phyloP scores from a whole-genome alignment of 2,797 vertebrate species.

The Channa striata region DNA sequence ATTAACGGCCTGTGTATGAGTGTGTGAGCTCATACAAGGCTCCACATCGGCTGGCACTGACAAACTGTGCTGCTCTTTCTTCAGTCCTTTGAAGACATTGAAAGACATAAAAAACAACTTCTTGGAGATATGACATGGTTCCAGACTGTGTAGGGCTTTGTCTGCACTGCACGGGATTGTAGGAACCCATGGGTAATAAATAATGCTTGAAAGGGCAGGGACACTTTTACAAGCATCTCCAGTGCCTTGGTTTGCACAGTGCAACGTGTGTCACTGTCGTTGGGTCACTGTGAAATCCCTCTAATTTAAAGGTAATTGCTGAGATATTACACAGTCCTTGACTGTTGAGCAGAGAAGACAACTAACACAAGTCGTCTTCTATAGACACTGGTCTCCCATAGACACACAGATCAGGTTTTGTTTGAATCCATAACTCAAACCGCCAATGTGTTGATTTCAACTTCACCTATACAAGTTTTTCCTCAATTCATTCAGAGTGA shows the following conservation, averaged over 20 bases:
- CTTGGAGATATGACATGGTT: neutral
- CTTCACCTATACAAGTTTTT: conserved; percentile 17
- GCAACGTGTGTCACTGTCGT: conserved; percentile 29
- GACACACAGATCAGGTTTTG: conserved; percentile 2
- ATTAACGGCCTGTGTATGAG: conserved; percentile 32
- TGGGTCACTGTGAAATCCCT: conserved; percentile 18
- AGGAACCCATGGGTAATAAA: conserved; percentile 11
- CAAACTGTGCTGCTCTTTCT: conserved; percentile 19
- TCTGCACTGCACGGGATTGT: neutral
- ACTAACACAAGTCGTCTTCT: neutral
- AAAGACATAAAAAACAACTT: neutral
- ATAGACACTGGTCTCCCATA: conserved; percentile 9
- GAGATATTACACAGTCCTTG: neutral
- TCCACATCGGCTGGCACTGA: conserved; percentile 18
- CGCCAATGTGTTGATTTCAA: conserved; percentile 2
- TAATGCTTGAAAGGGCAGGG: conserved; percentile 23
- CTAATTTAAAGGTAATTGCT: conserved; percentile 33
- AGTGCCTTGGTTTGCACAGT: conserved; percentile 26
- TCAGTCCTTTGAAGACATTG: conserved; percentile 25
- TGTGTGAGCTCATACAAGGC: too few species aligned
- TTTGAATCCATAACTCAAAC: neutral
- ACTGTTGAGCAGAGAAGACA: conserved; percentile 8
- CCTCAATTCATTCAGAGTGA: conserved; percentile 48
- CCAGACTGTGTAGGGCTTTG: conserved; percentile 1
- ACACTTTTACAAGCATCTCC: conserved; percentile 45